Evolutionary conservation across 2,888 invertebrate genomes (phyloP).

Genomic region (Drosophila percnosoma): DNA sequence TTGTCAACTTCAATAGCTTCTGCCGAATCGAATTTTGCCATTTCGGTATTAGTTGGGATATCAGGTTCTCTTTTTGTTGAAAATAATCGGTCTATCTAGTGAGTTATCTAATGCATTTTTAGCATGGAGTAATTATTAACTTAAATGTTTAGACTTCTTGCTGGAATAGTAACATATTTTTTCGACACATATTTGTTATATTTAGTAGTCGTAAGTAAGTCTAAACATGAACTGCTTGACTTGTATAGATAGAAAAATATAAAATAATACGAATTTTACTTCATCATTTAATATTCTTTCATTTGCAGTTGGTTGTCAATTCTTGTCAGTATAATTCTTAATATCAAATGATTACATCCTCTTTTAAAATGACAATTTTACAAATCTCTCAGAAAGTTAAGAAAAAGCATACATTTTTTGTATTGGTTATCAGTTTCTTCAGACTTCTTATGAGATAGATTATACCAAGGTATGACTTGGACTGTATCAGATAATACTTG

Average conservation of each 20-base stretch:
- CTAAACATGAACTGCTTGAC: neutral
- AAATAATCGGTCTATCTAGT: neutral
- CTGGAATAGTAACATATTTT: neutral
- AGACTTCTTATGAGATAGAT: neutral
- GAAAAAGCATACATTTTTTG: neutral
- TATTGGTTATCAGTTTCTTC: neutral
- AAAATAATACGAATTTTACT: neutral
- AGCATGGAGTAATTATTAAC: neutral
- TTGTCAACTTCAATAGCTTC: conserved; percentile 69
- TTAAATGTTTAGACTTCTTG: neutral
- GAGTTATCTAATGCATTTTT: neutral
- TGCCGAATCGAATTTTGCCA: conserved; percentile 24
- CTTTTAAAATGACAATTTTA: neutral
- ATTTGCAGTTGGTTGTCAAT: neutral
- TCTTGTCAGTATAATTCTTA: neutral
- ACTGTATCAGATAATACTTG: neutral
- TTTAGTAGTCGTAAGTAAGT: neutral
- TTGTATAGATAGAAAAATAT: neutral
- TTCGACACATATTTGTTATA: neutral
- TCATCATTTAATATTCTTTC: neutral
- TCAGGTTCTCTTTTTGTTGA: neutral
- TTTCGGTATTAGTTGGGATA: conserved; percentile 16
- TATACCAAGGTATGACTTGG: neutral
- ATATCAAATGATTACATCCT: neutral
- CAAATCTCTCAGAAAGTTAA: neutral